A percentile compares a stretch with the other conserved stretches of the same genome.
Conservation (phyloP, 2,888 invertebrate genomes). For the Drosophila birchii region DNA sequence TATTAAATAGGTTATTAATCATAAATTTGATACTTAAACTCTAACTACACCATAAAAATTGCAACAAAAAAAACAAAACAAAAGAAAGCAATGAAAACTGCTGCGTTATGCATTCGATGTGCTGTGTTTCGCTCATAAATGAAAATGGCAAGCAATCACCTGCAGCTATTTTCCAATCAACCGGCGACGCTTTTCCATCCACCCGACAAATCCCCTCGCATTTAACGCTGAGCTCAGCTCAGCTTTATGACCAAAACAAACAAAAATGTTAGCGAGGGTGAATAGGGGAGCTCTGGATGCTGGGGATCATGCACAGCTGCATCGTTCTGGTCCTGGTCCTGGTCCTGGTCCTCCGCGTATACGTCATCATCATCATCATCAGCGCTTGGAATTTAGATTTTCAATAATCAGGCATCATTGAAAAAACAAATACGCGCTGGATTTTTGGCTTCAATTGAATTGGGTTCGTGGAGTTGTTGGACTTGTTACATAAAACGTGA, state of each 20-base stretch:
- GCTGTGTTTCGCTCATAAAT: constrained; percentile 58
- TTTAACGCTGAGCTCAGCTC: constrained; percentile 58
- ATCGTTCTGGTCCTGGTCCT: constrained; percentile 29
- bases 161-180: constrained; percentile 76
- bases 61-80: neutral
- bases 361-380: constrained; percentile 38
- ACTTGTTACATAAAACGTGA: constrained; percentile 67
- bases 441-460: constrained; percentile 71
- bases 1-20: neutral
- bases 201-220: constrained; percentile 50
- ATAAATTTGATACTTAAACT: neutral
- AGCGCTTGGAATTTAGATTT: constrained; percentile 74
- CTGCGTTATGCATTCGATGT: constrained; percentile 31
- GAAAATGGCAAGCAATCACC: constrained; percentile 72
- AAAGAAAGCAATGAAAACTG: constrained; percentile 10
- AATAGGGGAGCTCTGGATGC: neutral
- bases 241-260: constrained; percentile 64
- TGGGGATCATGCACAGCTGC: constrained; percentile 43
- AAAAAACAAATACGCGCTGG: constrained; percentile 77
- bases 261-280: constrained; percentile 18
- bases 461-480: constrained; percentile 43
- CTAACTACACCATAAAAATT: constrained; percentile 41
- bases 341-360: constrained; percentile 27
- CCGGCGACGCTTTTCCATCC: constrained; percentile 50
- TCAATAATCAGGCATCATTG: constrained; percentile 80